phyloP scores from a whole-genome alignment of 2,113 vertebrate species.

The Triplophysa dalaica region DNA sequence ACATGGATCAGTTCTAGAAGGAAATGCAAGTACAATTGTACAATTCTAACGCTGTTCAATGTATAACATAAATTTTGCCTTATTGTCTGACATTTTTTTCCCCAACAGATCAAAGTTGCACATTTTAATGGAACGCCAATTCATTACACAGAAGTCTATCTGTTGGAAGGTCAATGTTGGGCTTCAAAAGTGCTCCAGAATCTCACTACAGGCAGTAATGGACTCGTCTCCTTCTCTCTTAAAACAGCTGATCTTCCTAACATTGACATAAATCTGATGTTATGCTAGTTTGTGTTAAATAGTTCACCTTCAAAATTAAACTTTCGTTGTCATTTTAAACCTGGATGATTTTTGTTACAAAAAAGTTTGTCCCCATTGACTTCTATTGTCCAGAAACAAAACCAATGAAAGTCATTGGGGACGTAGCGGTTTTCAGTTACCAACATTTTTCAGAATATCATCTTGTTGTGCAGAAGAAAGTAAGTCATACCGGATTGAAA shows the following conservation, averaged over 20 bases:
- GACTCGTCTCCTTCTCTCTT: conserved; percentile 62
- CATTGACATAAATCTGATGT: neutral
- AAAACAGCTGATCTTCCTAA: neutral
- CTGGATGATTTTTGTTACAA: no score
- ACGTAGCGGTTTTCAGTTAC: no score
- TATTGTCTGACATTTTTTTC: neutral
- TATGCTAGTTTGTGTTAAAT: neutral
- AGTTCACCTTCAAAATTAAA: no score
- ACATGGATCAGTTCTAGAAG: conserved; percentile 46
- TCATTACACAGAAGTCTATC: neutral
- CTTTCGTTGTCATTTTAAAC: no score
- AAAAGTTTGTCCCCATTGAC: no score
- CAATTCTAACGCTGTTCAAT: neutral
- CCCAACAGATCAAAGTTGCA: conserved; percentile 61
- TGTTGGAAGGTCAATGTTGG: conserved; percentile 46
- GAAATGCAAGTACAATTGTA: conserved; percentile 55
- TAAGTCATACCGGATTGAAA: no score
- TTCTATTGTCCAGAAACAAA: no score
- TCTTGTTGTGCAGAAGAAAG: no score
- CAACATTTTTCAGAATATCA: no score
- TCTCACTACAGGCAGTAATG: conserved; percentile 65
- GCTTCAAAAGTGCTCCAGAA: conserved; percentile 35
- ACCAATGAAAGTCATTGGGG: no score
- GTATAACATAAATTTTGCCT: conserved; percentile 13
- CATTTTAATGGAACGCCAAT: conserved; percentile 40